A percentile compares a stretch with the other conserved stretches of the same genome.
phyloP scores from a whole-genome alignment of 2,797 vertebrate genomes.

The Mus minutoides region DNA sequence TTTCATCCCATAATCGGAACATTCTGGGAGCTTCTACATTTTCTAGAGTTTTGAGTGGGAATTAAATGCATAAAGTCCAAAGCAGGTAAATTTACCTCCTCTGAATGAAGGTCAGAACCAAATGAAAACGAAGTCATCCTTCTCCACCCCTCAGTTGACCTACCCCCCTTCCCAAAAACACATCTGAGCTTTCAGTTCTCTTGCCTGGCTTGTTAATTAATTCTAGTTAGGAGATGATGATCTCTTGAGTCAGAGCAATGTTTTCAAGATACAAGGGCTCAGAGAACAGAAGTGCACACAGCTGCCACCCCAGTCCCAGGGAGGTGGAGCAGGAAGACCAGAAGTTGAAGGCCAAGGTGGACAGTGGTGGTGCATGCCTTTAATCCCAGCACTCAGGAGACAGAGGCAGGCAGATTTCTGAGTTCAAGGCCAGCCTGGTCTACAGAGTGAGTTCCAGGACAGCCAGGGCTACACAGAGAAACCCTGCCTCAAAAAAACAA shows the following conservation, averaged over 20 bases:
- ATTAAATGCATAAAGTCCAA: neutral
- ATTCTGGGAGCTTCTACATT: neutral
- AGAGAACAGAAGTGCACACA: neutral
- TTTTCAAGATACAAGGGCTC: conserved; percentile 16
- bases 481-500: no score
- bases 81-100: neutral
- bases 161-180: neutral
- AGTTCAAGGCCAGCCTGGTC: no score
- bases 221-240: conserved; percentile 13
- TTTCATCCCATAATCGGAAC: neutral
- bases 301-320: neutral
- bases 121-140: neutral
- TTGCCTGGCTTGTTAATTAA: neutral
- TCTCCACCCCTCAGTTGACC: neutral
- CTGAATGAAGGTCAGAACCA: neutral
- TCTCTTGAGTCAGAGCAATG: neutral
- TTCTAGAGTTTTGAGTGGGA: conserved; percentile 13
- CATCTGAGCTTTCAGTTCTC: neutral
- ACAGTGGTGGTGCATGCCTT: no score
- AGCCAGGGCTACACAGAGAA: no score
- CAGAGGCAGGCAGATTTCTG: no score
- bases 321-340: accelerated
- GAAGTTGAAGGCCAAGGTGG: no score
- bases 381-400: no score
- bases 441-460: no score